Base-by-base conservation (phyloP, 1,140 invertebrate species). In the Ganaspis sp. region DNA sequence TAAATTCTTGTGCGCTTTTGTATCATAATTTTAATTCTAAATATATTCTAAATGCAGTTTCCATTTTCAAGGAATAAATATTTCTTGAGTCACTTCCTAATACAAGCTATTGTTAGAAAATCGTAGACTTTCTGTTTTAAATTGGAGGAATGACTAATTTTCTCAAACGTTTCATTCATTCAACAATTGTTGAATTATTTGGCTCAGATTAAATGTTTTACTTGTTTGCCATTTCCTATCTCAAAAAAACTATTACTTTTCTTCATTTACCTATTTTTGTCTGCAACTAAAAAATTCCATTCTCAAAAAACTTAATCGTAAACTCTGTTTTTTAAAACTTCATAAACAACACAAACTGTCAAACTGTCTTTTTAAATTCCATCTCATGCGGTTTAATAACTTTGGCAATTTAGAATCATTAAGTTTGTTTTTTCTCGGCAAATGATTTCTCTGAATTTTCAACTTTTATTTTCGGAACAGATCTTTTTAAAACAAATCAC, bases 101-200 rank as follows among this genome's bases (percentile, higher is more conserved):
- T n/a, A n/a, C n/a, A n/a, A 29, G 12, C n/a, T 64, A 29, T 34
- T 64, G 4, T 26, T 29, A 15, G 26, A 29, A 49, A 49, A 15
- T n/a, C 54, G 9, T 53, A 53, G 40, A 78, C 40, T 64, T 4
- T 21, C 9, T 40, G 64, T 69, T 79, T 82, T 77, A 75, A 82
- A 78, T 77, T 78, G 42, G 76, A 69, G 69, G 58, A 74, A 74
- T 80, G 82, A 84, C 78, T 84, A 82, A 80, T 23, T 4, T 73
- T 58, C 6, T 26, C 11, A 64, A 42, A 15, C 26, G 23, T 64
- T 40, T 82, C 38, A 54, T 83, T 72, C 80, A 84, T 84, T 84
- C 81, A 83, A 37, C 58, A 49, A 81, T 79, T 73, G 72, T 42
- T 72, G 74, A 80, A 83, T 80, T 74, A 76, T 38, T 78, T 76